Evolutionary conservation across 1,140 invertebrate genomes (phyloP).

Genomic region (Acyrthosiphon pisum): DNA sequence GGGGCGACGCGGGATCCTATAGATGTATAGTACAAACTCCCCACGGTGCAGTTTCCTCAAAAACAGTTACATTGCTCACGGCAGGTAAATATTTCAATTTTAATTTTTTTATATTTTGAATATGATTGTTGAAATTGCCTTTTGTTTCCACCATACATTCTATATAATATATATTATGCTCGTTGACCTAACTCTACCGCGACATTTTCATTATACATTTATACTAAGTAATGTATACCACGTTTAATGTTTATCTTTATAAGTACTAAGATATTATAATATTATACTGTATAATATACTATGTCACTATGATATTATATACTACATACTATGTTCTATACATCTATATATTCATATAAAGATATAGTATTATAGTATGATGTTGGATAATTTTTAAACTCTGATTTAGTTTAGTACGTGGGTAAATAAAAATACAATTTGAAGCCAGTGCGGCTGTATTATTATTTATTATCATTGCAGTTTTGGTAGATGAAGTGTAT

Average conservation of each 20-base stretch:
- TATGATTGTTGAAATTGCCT: not conserved
- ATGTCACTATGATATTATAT: too few species aligned
- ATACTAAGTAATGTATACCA: not conserved
- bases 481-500: not conserved
- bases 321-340: not conserved
- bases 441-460: not conserved
- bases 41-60: slow-evolving; percentile 58
- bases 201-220: not conserved
- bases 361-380: not conserved
- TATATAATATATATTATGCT: not conserved
- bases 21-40: slow-evolving; percentile 59
- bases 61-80: slow-evolving; percentile 56
- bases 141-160: not conserved
- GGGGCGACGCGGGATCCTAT: slow-evolving; percentile 59
- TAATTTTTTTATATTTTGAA: not conserved
- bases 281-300: too few species aligned
- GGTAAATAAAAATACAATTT: not conserved
- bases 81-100: slow-evolving; percentile 58
- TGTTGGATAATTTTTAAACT: not conserved
- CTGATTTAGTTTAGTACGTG: not conserved
- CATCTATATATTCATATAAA: too few species aligned
- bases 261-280: too few species aligned
- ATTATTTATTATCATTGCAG: not conserved
- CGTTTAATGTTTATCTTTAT: too few species aligned
- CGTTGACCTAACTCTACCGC: not conserved